phyloP scores from a whole-genome alignment of 1,140 invertebrate genomes.

The Ruditapes philippinarum region DNA sequence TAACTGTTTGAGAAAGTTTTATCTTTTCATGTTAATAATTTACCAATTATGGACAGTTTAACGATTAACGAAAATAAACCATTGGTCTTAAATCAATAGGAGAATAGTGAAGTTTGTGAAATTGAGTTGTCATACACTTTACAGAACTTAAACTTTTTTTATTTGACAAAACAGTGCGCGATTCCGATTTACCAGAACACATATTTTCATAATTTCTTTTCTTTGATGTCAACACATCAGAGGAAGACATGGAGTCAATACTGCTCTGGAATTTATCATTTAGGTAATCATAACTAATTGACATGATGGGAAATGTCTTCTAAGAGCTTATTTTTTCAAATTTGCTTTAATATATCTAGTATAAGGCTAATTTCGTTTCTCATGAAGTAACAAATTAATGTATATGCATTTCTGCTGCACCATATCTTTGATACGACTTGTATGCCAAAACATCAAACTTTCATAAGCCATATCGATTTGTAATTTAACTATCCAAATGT shows the following conservation, averaged over 20 bases:
- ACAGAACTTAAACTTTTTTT: too few species aligned
- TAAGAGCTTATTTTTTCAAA: too few species aligned
- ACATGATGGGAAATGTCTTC: too few species aligned
- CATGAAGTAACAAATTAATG: too few species aligned
- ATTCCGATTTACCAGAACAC: neutral
- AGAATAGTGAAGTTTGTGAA: neutral
- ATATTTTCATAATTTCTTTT: neutral
- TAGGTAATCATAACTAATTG: neutral
- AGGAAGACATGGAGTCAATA: too few species aligned
- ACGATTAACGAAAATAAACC: neutral
- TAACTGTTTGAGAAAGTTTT: constrained; percentile 1
- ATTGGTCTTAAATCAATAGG: neutral
- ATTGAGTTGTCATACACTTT: too few species aligned
- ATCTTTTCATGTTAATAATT: neutral
- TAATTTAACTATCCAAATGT: neutral
- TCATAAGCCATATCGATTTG: neutral
- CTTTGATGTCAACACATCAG: neutral
- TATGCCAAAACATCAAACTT: neutral
- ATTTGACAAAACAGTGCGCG: neutral
- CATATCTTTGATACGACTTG: too few species aligned
- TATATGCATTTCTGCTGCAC: too few species aligned
- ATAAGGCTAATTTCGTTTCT: too few species aligned
- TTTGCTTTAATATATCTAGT: too few species aligned
- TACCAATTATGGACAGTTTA: neutral
- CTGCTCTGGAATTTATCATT: neutral